Percentiles rank a stretch among this genome's conserved stretches.
Evolutionary conservation across 2,888 invertebrate species (phyloP).

Genomic region (Digitonthophagus gazella): DNA sequence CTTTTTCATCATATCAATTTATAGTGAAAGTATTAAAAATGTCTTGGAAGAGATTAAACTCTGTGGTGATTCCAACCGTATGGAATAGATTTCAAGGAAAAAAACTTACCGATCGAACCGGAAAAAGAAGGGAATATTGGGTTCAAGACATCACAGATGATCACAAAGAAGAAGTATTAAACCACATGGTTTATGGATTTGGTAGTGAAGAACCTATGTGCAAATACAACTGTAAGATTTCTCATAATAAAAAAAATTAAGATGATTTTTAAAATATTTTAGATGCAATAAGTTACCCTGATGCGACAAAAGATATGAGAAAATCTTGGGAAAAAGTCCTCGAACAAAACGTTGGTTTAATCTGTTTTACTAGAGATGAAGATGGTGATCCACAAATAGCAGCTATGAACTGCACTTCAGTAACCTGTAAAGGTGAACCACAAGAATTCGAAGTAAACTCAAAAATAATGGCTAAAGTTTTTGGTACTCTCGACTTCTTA

Average conservation of each 20-base stretch:
- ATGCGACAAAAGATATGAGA: slow-evolving; percentile 16
- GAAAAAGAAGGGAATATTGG: slow-evolving; percentile 49
- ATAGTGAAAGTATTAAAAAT: background rate
- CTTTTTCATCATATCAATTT: background rate
- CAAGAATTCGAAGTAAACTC: slow-evolving; percentile 21
- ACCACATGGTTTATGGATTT: slow-evolving; percentile 52
- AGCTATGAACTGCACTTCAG: slow-evolving; percentile 42
- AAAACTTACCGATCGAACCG: slow-evolving; percentile 35
- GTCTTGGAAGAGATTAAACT: slow-evolving; percentile 42
- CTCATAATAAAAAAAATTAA: background rate
- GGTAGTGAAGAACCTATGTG: slow-evolving; percentile 57
- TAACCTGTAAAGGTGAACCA: slow-evolving; percentile 9
- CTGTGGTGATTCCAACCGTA: slow-evolving; percentile 48
- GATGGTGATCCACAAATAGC: slow-evolving; percentile 44
- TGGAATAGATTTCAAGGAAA: slow-evolving; percentile 51
- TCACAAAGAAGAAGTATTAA: slow-evolving; percentile 48
- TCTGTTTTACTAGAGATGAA: slow-evolving; percentile 45
- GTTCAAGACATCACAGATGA: slow-evolving; percentile 56
- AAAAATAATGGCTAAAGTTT: slow-evolving; percentile 23
- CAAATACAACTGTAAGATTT: slow-evolving; percentile 48
- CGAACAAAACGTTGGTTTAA: slow-evolving; percentile 41
- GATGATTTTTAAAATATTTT: background rate
- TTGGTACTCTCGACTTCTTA: slow-evolving; percentile 26
- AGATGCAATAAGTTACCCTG: slow-evolving; percentile 3
- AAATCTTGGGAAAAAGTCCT: slow-evolving; percentile 33